Conservation (phyloP, 1,140 invertebrate species). For the Anthonomus grandis region DNA sequence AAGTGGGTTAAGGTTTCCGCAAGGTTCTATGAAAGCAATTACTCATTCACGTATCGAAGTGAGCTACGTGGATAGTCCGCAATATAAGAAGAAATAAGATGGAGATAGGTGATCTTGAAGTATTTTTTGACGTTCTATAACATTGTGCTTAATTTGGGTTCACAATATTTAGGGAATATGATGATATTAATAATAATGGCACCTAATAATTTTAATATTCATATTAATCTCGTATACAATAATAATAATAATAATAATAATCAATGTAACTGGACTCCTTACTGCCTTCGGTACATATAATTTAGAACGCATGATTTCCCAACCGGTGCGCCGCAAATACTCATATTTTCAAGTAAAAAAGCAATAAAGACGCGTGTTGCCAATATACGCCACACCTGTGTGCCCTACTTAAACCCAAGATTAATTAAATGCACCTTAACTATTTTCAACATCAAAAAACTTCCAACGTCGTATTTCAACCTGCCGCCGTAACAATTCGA, state of each 20-base stretch:
- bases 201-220: no score
- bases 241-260: no score
- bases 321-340: neutral
- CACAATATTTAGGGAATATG: no score
- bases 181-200: no score
- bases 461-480: conserved; percentile 11
- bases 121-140: no score
- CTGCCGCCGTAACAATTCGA: neutral
- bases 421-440: conserved; percentile 17
- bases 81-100: no score
- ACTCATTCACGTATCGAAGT: conserved; percentile 6
- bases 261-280: no score
- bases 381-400: conserved; percentile 16
- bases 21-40: conserved; percentile 29
- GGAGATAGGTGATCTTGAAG: no score
- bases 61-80: no score
- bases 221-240: no score
- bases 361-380: conserved; percentile 15
- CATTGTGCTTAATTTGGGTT: no score
- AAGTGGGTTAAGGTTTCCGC: conserved; percentile 45
- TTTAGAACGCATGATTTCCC: neutral
- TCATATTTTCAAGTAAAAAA: conserved; percentile 8
- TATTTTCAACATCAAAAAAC: conserved; percentile 16
- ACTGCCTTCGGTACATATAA: neutral
- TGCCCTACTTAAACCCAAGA: conserved; percentile 10